phyloP scores from a whole-genome alignment of 2,797 vertebrate species.

The Pipistrellus nathusii region DNA sequence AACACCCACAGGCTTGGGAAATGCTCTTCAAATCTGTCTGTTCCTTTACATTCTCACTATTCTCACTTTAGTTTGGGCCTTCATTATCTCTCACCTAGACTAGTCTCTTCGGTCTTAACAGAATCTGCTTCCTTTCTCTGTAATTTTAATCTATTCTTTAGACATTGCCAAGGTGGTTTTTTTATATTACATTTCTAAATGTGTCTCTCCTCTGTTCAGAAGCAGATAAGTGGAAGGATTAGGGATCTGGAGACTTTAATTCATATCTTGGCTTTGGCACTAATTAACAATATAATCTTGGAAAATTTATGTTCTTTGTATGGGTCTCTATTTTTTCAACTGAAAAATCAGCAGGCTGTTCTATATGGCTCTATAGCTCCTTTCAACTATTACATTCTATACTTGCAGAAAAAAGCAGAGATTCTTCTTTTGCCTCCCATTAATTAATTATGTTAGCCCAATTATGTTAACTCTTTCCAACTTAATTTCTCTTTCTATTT shows the following conservation, averaged over 20 bases:
- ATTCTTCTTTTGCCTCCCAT: neutral
- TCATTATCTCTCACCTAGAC: neutral
- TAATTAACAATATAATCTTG: neutral
- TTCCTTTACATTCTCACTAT: neutral
- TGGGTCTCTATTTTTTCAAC: neutral
- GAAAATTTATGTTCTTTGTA: constrained; percentile 1
- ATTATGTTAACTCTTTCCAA: neutral
- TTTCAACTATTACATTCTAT: constrained; percentile 32
- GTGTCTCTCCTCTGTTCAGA: neutral
- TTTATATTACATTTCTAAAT: constrained; percentile 35
- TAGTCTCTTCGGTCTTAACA: neutral
- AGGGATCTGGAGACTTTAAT: neutral
- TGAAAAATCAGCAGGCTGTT: constrained; percentile 26
- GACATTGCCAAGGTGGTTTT: neutral
- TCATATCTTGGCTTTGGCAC: neutral
- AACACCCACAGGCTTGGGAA: neutral
- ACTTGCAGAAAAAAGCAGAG: neutral
- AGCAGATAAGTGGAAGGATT: neutral
- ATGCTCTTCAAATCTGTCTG: neutral
- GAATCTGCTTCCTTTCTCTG: constrained; percentile 25
- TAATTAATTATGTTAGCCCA: neutral
- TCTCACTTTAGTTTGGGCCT: neutral
- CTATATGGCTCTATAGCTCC: neutral
- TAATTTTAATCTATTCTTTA: constrained; percentile 29
- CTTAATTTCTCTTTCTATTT: constrained; percentile 35